Conservation (phyloP, 2,888 invertebrate species). For the Morpho helenor region DNA sequence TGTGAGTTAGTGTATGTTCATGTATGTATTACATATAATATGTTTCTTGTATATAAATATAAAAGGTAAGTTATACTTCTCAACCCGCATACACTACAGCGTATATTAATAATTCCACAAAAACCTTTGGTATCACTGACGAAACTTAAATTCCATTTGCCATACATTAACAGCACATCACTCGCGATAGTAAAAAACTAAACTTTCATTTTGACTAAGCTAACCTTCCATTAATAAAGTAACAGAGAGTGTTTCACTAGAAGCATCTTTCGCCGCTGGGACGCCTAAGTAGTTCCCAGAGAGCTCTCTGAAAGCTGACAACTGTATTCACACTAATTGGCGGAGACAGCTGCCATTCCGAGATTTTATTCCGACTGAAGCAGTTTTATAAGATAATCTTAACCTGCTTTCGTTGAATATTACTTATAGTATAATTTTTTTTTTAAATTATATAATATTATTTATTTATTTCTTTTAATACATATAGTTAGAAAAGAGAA, state of each 20-base stretch:
- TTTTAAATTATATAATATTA: background rate
- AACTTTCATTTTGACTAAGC: too few relatives aligned
- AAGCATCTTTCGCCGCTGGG: slow-evolving; percentile 4
- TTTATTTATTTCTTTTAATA: too few relatives aligned
- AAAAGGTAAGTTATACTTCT: too few relatives aligned
- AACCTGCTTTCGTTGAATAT: slow-evolving; percentile 8
- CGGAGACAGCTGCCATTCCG: slow-evolving; percentile 45
- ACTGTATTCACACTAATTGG: slow-evolving; percentile 64
- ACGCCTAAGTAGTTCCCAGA: slow-evolving; percentile 4
- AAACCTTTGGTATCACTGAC: background rate
- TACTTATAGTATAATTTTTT: background rate
- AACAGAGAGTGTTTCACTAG: background rate
- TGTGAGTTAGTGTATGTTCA: too few relatives aligned
- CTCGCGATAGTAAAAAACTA: too few relatives aligned
- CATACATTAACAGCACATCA: too few relatives aligned
- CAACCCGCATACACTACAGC: too few relatives aligned
- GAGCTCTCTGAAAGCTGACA: slow-evolving; percentile 10
- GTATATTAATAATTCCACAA: background rate
- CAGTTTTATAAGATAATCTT: slow-evolving; percentile 4
- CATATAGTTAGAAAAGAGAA: too few relatives aligned
- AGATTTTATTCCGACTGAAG: slow-evolving; percentile 12
- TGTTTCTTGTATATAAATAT: too few relatives aligned
- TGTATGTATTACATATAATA: too few relatives aligned
- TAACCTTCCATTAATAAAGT: background rate
- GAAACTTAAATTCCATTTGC: background rate